phyloP scores from a whole-genome alignment of 2,113 vertebrate species.

The Poeciliopsis turrubarensis region DNA sequence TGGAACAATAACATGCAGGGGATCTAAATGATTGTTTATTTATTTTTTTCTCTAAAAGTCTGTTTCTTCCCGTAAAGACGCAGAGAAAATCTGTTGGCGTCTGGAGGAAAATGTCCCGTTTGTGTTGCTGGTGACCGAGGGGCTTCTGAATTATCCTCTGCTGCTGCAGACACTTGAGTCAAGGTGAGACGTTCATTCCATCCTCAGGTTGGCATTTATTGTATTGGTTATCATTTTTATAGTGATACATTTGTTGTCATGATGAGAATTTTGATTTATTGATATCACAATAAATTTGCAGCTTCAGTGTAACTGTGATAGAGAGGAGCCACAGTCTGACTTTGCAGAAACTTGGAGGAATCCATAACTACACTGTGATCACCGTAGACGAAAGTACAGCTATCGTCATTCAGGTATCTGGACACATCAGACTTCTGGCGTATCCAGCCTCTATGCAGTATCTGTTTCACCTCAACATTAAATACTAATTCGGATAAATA shows the following conservation, averaged over 20 bases:
- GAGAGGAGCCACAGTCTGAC: conserved; percentile 83
- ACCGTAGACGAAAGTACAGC: conserved; percentile 89
- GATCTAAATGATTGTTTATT: too few relatives aligned
- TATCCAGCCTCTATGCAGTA: too few relatives aligned
- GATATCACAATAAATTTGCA: conserved; percentile 53
- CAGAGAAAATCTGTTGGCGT: conserved; percentile 45
- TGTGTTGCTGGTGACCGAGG: conserved; percentile 87
- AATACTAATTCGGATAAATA: too few relatives aligned
- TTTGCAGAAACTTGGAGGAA: conserved; percentile 82
- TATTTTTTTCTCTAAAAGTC: conserved; percentile 4
- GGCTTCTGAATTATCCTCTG: conserved; percentile 82
- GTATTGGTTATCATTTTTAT: too few relatives aligned
- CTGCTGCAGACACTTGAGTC: conserved; percentile 89
- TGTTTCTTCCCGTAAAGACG: conserved; percentile 18
- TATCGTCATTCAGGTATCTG: conserved; percentile 86
- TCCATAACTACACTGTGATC: conserved; percentile 81
- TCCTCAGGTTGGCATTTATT: neutral
- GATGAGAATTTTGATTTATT: too few relatives aligned
- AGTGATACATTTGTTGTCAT: too few relatives aligned
- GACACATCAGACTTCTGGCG: neutral
- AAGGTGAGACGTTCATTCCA: conserved; percentile 74
- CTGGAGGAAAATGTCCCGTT: conserved; percentile 85
- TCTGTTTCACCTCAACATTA: too few relatives aligned
- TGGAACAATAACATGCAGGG: too few relatives aligned
- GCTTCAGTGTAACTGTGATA: conserved; percentile 87